A percentile compares a stretch with the other conserved stretches of the same genome.
phyloP scores from a whole-genome alignment of 2,113 vertebrate genomes.

The Cavia porcellus region DNA sequence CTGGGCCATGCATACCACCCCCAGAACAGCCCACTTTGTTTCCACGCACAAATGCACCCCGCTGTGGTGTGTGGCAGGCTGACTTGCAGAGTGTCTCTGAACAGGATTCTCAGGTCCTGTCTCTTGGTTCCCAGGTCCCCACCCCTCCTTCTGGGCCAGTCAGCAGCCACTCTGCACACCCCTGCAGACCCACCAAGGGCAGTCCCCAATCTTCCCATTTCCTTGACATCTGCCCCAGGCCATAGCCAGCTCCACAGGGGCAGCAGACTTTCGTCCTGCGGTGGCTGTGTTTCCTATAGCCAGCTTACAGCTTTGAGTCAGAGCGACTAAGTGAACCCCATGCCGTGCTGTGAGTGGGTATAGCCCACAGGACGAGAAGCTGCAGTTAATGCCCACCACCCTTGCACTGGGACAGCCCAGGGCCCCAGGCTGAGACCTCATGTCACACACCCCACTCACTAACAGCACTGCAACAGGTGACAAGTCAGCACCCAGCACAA shows the following conservation, averaged over 20 bases:
- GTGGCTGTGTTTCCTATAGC: background rate
- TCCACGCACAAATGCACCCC: accelerated
- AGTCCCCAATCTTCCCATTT: accelerated
- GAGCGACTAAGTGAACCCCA: too few species aligned
- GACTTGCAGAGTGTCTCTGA: too few species aligned
- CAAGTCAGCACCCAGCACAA: background rate
- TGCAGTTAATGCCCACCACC: accelerated
- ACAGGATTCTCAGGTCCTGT: background rate
- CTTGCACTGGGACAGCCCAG: background rate
- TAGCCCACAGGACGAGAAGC: accelerated
- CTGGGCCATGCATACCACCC: accelerated
- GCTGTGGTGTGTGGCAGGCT: too few species aligned
- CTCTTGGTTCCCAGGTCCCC: too few species aligned
- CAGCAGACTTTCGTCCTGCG: accelerated
- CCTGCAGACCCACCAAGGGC: background rate
- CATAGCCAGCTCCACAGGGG: background rate
- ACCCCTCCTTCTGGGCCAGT: background rate
- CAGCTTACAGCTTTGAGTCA: background rate
- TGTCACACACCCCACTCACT: accelerated
- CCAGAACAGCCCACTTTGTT: background rate
- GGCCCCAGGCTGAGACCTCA: accelerated
- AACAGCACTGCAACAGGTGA: background rate
- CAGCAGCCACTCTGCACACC: background rate
- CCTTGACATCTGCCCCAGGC: background rate
- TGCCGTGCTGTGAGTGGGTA: accelerated